These are phyloP conservation scores for Ichneumoninae sp. DNA, from an alignment of 2,888 invertebrate genomes.

Conservation along the genomic window DNA sequence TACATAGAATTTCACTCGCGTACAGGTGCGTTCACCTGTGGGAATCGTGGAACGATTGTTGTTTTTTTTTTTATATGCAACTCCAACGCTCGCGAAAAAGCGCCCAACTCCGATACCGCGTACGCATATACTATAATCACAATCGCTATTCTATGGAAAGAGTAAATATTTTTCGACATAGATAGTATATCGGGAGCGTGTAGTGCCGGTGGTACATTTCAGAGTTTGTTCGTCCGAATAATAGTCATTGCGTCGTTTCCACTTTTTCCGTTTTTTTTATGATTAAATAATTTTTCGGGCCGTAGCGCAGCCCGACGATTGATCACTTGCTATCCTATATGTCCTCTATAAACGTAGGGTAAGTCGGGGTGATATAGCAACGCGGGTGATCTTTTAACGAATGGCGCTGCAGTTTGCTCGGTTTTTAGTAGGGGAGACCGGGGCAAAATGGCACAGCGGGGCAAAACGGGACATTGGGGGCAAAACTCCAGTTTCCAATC, in stretches of 20 bases:
- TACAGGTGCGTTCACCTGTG: background rate
- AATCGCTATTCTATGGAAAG: background rate
- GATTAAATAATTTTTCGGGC: background rate
- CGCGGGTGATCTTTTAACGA: too few species aligned
- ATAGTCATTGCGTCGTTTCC: background rate
- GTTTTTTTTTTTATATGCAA: background rate
- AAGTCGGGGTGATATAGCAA: too few species aligned
- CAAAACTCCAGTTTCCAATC: too few species aligned
- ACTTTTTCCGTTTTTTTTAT: background rate
- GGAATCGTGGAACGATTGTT: background rate
- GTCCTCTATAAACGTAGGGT: background rate
- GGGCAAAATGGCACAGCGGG: too few species aligned
- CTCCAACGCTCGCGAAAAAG: background rate
- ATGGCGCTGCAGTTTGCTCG: too few species aligned
- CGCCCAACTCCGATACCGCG: background rate
- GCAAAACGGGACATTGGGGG: too few species aligned
- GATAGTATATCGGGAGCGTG: background rate
- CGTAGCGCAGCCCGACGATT: background rate
- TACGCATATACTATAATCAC: slow-evolving; percentile 1
- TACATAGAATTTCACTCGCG: background rate
- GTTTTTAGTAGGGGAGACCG: too few species aligned
- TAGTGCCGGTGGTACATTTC: background rate
- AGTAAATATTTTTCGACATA: background rate
- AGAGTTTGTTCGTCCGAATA: background rate
- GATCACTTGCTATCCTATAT: background rate